Evolutionary conservation across 1,140 invertebrate genomes (phyloP).

Genomic region (Temnothorax curvispinosus): DNA sequence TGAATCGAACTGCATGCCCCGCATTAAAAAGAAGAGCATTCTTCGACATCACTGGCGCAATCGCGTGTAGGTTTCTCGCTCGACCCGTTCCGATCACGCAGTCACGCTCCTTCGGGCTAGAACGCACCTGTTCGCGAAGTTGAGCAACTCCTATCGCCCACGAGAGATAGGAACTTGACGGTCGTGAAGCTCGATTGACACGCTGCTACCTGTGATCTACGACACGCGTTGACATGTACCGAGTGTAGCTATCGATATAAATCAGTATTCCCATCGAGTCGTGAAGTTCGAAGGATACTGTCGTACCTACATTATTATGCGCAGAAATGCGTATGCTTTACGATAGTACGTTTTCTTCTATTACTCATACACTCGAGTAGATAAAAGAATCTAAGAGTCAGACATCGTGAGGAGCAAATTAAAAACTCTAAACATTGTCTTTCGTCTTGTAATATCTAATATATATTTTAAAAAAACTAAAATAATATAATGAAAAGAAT

Average conservation of each 20-base stretch:
- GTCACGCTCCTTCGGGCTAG: slow-evolving; percentile 58
- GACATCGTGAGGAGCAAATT: neutral
- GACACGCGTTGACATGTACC: slow-evolving; percentile 29
- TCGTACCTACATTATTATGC: slow-evolving; percentile 15
- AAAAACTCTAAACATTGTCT: too few relatives aligned
- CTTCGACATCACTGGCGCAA: slow-evolving; percentile 27
- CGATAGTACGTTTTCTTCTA: neutral
- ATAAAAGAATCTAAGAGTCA: neutral
- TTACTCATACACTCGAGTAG: neutral
- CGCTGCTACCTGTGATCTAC: slow-evolving; percentile 54
- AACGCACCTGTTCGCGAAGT: slow-evolving; percentile 69
- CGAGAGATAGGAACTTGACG: slow-evolving; percentile 35
- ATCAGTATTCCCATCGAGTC: slow-evolving; percentile 48
- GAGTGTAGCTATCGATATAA: slow-evolving; percentile 31
- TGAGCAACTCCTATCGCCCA: slow-evolving; percentile 68
- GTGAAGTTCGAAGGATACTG: neutral
- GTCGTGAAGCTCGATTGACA: slow-evolving; percentile 40
- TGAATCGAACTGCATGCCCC: neutral
- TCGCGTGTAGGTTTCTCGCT: slow-evolving; percentile 68
- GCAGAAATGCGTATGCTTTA: slow-evolving; percentile 21
- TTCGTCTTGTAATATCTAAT: neutral
- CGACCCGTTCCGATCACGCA: slow-evolving; percentile 49
- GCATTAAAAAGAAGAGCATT: neutral
- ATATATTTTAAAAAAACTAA: neutral
- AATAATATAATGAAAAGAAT: neutral